A percentile compares a stretch with the other conserved stretches of the same genome.
phyloP scores from a whole-genome alignment of 2,888 invertebrate species.

The Augiades crinisus region DNA sequence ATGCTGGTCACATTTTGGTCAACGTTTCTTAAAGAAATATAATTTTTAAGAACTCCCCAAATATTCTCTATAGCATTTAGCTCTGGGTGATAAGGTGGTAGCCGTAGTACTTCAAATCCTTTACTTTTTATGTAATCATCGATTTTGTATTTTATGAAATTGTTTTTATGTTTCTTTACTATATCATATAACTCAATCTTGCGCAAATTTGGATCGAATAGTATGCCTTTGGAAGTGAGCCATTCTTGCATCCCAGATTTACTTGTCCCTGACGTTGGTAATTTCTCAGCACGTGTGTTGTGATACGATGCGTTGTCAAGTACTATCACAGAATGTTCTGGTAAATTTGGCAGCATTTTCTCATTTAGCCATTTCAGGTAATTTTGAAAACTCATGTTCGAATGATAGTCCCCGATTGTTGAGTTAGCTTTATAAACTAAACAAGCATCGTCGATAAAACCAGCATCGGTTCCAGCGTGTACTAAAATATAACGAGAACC shows the following conservation, averaged over 20 bases:
- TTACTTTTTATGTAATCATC: too few relatives aligned
- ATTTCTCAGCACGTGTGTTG: constrained; percentile 25
- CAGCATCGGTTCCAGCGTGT: too few relatives aligned
- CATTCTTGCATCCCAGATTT: constrained; percentile 33
- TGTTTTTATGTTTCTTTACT: too few relatives aligned
- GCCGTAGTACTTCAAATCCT: neutral
- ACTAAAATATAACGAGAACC: too few relatives aligned
- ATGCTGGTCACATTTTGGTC: neutral
- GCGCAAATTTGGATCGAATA: constrained; percentile 7
- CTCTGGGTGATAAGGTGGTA: neutral
- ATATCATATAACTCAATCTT: too few relatives aligned
- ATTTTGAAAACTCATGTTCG: constrained; percentile 35
- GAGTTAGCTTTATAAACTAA: constrained; percentile 31
- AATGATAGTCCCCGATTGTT: constrained; percentile 33
- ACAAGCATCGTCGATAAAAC: too few relatives aligned
- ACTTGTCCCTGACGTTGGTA: constrained; percentile 27
- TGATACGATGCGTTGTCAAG: constrained; percentile 32
- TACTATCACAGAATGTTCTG: constrained; percentile 31
- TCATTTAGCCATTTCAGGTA: constrained; percentile 37
- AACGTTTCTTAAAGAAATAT: too few relatives aligned
- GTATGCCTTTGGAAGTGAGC: too few relatives aligned
- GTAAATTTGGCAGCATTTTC: constrained; percentile 33
- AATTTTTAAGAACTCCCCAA: too few relatives aligned
- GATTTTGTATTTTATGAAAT: too few relatives aligned
- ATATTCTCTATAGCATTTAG: neutral